Conservation (phyloP, 2,113 vertebrate species). For the Columba livia region DNA sequence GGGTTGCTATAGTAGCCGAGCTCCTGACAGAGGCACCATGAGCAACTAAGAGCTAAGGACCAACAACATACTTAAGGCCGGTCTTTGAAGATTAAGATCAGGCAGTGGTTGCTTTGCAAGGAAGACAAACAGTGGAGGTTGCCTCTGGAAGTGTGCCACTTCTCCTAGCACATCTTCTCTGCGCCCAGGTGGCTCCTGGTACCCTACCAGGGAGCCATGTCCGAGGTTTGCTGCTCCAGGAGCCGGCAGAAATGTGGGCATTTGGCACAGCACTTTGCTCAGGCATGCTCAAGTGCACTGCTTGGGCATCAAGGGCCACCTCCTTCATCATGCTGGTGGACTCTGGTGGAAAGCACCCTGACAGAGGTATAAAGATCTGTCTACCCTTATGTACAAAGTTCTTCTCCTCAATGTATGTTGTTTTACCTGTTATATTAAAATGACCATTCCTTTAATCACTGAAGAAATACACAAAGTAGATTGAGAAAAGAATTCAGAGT, state of each 20-base stretch:
- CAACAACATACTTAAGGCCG: background rate
- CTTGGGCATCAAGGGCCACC: background rate
- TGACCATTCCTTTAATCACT: background rate
- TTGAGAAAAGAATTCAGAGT: background rate
- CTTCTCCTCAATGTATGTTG: background rate
- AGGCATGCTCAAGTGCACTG: background rate
- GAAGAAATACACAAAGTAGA: background rate
- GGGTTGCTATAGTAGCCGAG: background rate
- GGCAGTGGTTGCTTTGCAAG: background rate
- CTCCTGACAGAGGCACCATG: background rate
- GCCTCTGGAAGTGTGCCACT: background rate
- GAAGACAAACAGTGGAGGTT: background rate
- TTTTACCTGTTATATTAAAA: background rate
- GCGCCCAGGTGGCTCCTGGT: background rate
- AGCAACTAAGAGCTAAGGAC: background rate
- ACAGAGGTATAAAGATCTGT: background rate
- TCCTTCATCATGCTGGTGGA: background rate
- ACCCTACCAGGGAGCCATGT: background rate
- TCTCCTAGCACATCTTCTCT: background rate
- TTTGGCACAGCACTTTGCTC: rapidly evolving
- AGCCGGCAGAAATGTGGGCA: background rate
- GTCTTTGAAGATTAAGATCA: conserved; percentile 7
- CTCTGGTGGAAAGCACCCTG: background rate
- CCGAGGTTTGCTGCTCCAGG: background rate
- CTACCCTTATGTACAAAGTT: background rate